Conservation (phyloP, 2,113 vertebrate species). For the Siniperca knerii region DNA sequence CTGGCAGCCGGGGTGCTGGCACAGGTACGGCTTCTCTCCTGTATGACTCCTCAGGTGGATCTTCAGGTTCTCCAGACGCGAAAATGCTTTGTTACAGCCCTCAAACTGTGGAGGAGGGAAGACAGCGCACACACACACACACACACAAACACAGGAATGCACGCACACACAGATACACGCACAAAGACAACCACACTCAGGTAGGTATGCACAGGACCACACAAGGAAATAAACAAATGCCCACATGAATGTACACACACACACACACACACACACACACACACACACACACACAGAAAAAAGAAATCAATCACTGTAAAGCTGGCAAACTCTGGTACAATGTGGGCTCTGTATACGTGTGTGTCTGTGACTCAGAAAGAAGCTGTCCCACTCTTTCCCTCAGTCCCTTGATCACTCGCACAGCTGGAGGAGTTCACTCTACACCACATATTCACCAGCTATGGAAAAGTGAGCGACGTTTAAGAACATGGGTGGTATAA, state of each 20-base stretch:
- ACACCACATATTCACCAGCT: slow-evolving; percentile 15
- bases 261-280: background rate
- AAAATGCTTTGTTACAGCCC: slow-evolving; percentile 99
- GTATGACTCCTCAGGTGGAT: slow-evolving; percentile 99
- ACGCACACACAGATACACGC: slow-evolving; percentile 14
- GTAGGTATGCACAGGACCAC: slow-evolving; percentile 36
- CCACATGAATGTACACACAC: slow-evolving; percentile 35
- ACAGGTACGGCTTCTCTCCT: slow-evolving; percentile 98
- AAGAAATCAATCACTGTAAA: slow-evolving; percentile 44
- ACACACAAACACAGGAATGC: slow-evolving; percentile 18
- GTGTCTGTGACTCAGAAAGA: slow-evolving; percentile 57
- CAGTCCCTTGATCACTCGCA: slow-evolving; percentile 36
- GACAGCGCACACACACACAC: slow-evolving; percentile 10
- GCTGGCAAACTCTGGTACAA: slow-evolving; percentile 25
- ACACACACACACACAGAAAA: slow-evolving; percentile 17
- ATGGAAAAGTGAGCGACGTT: slow-evolving; percentile 49
- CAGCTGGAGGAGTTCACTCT: slow-evolving; percentile 42
- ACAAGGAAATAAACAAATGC: slow-evolving; percentile 59
- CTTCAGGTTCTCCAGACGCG: slow-evolving; percentile 98
- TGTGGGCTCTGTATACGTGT: slow-evolving; percentile 50
- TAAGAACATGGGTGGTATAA: slow-evolving; percentile 44
- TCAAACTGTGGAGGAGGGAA: slow-evolving; percentile 89
- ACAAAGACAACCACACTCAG: slow-evolving; percentile 16
- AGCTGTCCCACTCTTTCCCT: slow-evolving; percentile 40
- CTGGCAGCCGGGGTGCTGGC: slow-evolving; percentile 98